Percentiles rank a stretch among this genome's conserved stretches.
Evolutionary conservation across 2,113 vertebrate genomes (phyloP).

Genomic region (Prietella phreatophila): DNA sequence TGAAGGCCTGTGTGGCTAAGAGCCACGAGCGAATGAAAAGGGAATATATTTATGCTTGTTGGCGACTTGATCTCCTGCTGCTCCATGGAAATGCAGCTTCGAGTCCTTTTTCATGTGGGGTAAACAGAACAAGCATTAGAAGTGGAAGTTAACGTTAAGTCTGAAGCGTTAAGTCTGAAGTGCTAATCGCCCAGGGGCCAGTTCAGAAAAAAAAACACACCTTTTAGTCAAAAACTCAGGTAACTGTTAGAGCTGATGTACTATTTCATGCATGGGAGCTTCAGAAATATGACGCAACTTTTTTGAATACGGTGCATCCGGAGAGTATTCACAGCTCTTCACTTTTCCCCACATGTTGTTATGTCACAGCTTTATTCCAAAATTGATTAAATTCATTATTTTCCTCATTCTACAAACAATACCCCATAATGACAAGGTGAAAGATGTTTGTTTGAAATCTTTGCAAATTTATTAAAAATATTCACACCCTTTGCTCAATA

Average conservation of each 20-base stretch:
- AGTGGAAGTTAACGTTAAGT: conserved; percentile 59
- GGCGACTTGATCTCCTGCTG: conserved; percentile 38
- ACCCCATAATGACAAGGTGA: too few relatives aligned
- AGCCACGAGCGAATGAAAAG: conserved; percentile 45
- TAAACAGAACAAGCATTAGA: conserved; percentile 59
- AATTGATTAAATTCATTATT: too few relatives aligned
- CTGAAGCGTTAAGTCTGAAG: conserved; percentile 2
- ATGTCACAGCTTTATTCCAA: too few relatives aligned
- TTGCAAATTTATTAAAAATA: too few relatives aligned
- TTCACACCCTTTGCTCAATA: too few relatives aligned
- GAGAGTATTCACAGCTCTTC: too few relatives aligned
- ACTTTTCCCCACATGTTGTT: too few relatives aligned
- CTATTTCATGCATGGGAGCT: not conserved
- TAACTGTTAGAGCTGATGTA: not conserved
- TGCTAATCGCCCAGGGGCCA: conserved; percentile 46
- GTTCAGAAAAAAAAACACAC: conserved; percentile 38
- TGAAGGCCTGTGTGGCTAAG: conserved; percentile 39
- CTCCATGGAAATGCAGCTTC: conserved; percentile 60
- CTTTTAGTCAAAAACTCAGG: not conserved
- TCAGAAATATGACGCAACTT: not conserved
- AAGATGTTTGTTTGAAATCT: too few relatives aligned
- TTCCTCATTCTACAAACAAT: too few relatives aligned
- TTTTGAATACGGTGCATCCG: not conserved
- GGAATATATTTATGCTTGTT: conserved; percentile 44
- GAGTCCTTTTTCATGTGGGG: conserved; percentile 55